phyloP scores from a whole-genome alignment of 2,888 invertebrate species.

The Ramazzottius varieornatus region DNA sequence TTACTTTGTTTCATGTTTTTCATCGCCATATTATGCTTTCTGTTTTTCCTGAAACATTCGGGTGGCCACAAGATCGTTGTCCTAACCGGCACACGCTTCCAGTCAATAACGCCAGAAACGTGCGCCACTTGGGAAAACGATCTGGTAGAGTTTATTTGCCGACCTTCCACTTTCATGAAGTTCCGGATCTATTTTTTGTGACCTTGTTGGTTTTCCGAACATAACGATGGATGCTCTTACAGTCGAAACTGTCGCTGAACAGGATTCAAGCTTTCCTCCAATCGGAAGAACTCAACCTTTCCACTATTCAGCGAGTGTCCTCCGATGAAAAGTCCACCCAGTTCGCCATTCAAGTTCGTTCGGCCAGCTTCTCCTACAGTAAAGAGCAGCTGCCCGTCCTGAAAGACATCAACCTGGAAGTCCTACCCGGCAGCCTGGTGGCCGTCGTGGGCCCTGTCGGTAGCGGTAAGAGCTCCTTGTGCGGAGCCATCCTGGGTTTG shows the following conservation, averaged over 20 bases:
- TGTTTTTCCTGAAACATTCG: no score
- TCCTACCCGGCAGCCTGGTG: constrained; percentile 9
- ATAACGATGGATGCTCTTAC: not conserved
- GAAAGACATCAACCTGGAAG: constrained; percentile 9
- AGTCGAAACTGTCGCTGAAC: not conserved
- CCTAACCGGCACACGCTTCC: no score
- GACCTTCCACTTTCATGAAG: no score
- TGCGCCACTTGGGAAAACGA: no score
- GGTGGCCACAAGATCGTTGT: no score
- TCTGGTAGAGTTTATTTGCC: no score
- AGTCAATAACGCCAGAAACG: no score
- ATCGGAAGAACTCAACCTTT: not conserved
- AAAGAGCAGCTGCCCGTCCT: constrained; percentile 7
- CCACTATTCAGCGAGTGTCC: not conserved
- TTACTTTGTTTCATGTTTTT: no score
- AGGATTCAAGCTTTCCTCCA: not conserved
- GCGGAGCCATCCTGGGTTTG: constrained; percentile 12
- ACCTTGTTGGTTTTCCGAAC: not conserved
- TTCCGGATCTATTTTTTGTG: not conserved
- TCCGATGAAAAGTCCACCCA: not conserved
- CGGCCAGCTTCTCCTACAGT: not conserved
- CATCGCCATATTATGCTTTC: no score
- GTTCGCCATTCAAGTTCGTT: not conserved
- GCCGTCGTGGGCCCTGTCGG: constrained; percentile 12
- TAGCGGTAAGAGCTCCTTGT: constrained; percentile 7